Evolutionary conservation across 1,140 invertebrate genomes (phyloP).

Genomic region (Oedothorax gibbosus): DNA sequence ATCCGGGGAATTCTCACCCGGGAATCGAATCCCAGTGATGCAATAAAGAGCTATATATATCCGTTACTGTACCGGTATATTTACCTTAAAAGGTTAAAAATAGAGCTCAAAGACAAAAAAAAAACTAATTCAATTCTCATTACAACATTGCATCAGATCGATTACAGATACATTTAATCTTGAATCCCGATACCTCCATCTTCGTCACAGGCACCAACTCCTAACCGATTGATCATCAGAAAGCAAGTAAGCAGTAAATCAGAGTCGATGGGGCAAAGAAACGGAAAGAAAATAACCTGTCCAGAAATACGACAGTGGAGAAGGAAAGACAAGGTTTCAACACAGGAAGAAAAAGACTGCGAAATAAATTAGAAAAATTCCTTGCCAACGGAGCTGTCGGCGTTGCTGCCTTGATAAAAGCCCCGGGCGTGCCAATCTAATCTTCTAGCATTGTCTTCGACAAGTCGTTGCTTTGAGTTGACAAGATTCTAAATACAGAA

Average conservation of each 20-base stretch:
- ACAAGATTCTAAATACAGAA: neutral
- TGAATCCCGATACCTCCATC: too few relatives aligned
- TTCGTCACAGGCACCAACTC: neutral
- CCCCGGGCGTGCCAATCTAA: constrained; percentile 38
- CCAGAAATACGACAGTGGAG: neutral
- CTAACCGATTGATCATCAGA: constrained; percentile 38
- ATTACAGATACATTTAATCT: too few relatives aligned
- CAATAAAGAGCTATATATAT: too few relatives aligned
- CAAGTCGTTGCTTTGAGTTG: neutral
- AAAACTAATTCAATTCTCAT: too few relatives aligned
- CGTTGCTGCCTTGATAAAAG: constrained; percentile 29
- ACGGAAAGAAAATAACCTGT: constrained; percentile 44
- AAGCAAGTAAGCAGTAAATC: constrained; percentile 18
- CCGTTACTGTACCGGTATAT: too few relatives aligned
- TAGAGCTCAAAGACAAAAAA: too few relatives aligned
- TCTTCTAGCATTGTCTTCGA: constrained; percentile 41
- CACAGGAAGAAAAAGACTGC: neutral
- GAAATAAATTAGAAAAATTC: constrained; percentile 16
- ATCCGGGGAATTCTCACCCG: too few relatives aligned
- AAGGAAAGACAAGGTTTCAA: neutral
- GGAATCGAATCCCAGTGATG: too few relatives aligned
- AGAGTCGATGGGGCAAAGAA: neutral
- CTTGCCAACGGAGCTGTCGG: neutral
- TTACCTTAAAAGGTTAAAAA: too few relatives aligned
- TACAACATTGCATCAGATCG: too few relatives aligned